A percentile compares a stretch with the other conserved stretches of the same genome.
These are phyloP conservation scores for Yponomeuta malinellus DNA, from an alignment of 2,888 invertebrate genomes.

Conservation along the genomic window DNA sequence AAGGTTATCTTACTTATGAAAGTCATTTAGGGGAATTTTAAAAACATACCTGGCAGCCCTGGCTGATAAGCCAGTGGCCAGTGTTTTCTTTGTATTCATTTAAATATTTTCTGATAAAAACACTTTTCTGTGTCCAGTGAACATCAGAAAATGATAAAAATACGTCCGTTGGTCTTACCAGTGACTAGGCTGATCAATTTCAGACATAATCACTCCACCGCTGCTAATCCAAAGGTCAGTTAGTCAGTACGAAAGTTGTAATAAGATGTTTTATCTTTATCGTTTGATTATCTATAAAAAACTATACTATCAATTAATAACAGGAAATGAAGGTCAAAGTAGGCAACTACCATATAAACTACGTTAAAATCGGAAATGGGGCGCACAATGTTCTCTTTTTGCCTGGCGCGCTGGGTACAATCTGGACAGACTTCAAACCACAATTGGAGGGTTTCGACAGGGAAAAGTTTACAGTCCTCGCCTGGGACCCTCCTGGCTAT, in stretches of 20 bases:
- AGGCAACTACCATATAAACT: conserved; percentile 73
- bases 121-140: not conserved
- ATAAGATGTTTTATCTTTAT: not conserved
- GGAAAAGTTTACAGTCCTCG: conserved; percentile 78
- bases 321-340: conserved; percentile 81
- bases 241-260: conserved; percentile 2
- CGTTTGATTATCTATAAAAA: not conserved
- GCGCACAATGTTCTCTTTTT: conserved; percentile 79
- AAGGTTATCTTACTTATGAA: too few species aligned
- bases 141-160: conserved; percentile 1
- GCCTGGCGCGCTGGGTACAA: conserved; percentile 88
- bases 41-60: too few species aligned
- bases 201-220: conserved; percentile 28
- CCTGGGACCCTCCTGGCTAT: conserved; percentile 93
- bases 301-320: conserved; percentile 19
- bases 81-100: too few species aligned
- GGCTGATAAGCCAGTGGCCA: too few species aligned
- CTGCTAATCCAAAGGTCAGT: conserved; percentile 34
- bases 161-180: not conserved
- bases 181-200: not conserved
- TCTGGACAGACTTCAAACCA: conserved; percentile 88
- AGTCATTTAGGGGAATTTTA: too few species aligned
- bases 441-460: conserved; percentile 81
- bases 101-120: too few species aligned
- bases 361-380: conserved; percentile 77